Conservation (phyloP, 1,140 invertebrate species). For the Tigriopus japonicus region DNA sequence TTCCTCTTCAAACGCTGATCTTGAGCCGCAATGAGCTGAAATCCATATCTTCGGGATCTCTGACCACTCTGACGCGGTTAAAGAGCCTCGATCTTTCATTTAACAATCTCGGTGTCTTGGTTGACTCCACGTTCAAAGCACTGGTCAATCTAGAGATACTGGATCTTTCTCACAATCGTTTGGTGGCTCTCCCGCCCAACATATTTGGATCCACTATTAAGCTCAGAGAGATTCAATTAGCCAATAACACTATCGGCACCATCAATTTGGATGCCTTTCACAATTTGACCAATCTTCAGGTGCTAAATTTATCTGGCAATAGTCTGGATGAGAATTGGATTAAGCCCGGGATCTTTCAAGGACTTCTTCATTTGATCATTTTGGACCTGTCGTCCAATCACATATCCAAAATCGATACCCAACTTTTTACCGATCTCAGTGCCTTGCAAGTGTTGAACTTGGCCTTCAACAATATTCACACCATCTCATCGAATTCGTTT, state of each 20-base stretch:
- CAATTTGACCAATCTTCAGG: background rate
- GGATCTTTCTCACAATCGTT: constrained; percentile 41
- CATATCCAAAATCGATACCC: background rate
- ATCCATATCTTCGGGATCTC: background rate
- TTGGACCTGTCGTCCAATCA: constrained; percentile 2
- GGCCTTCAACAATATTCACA: constrained; percentile 44
- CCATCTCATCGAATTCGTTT: constrained; percentile 51
- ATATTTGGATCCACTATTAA: constrained; percentile 42
- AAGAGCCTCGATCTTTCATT: background rate
- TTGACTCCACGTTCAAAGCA: background rate
- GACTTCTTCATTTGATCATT: background rate
- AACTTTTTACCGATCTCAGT: background rate
- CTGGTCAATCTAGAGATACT: constrained; percentile 38
- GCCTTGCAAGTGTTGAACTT: constrained; percentile 5
- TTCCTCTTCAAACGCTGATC: background rate
- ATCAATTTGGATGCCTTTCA: constrained; percentile 18
- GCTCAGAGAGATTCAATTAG: constrained; percentile 41
- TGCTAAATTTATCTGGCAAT: background rate
- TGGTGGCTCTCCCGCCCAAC: constrained; percentile 37
- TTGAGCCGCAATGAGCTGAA: background rate
- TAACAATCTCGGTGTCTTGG: background rate
- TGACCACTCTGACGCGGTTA: background rate
- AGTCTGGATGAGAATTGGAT: constrained; percentile 3
- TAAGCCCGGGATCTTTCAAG: background rate
- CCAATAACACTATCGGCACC: constrained; percentile 40